Percentiles rank a stretch among this genome's conserved stretches.
phyloP scores from a whole-genome alignment of 2,888 invertebrate species.

The Hyposoter didymator region DNA sequence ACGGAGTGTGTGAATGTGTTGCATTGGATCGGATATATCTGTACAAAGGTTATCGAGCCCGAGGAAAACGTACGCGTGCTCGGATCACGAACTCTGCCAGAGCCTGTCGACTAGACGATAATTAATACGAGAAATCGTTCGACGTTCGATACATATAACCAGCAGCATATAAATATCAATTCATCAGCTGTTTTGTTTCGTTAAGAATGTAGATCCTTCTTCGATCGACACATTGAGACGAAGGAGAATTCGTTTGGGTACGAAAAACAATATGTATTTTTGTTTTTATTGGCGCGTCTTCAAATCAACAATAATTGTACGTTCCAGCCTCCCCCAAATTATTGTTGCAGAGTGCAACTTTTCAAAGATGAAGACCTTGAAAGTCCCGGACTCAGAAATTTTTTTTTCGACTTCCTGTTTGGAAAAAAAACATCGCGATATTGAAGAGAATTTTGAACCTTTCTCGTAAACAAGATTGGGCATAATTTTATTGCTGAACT shows the following conservation, averaged over 20 bases:
- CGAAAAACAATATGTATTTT: constrained; percentile 15
- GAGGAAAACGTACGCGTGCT: constrained; percentile 30
- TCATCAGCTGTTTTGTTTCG: background rate
- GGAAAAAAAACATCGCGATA: background rate
- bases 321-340: background rate
- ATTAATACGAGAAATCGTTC: constrained; percentile 43
- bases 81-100: constrained; percentile 56
- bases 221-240: background rate
- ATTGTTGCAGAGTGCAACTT: background rate
- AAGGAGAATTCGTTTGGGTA: constrained; percentile 8
- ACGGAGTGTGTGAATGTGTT: background rate
- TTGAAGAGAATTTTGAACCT: background rate
- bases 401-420: background rate
- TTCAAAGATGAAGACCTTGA: background rate
- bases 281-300: background rate
- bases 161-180: constrained; percentile 4
- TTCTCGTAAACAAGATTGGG: background rate
- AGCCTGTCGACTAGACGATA: constrained; percentile 47
- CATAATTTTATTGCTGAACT: background rate
- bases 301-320: background rate
- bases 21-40: constrained; percentile 2
- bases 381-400: background rate
- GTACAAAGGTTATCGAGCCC: constrained; percentile 55
- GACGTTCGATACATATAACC: background rate
- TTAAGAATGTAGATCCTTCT: too few species aligned